These are phyloP conservation scores for Alloplasta piceator DNA, from an alignment of 2,888 invertebrate genomes.

Conservation along the genomic window DNA sequence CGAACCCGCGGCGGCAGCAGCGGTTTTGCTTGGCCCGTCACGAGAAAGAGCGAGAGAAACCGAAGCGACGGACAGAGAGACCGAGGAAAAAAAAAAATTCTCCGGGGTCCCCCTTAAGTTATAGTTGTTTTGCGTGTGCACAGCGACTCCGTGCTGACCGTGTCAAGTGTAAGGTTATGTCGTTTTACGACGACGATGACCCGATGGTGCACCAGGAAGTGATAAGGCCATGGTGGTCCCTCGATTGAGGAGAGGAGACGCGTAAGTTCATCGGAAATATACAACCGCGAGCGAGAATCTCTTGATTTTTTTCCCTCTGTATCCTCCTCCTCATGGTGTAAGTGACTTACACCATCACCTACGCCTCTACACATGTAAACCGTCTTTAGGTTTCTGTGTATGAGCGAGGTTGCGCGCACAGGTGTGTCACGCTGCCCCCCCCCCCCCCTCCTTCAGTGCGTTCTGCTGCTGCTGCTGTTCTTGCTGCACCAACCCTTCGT, in stretches of 20 bases:
- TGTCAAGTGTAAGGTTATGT: constrained; percentile 71
- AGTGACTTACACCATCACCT: constrained; percentile 6
- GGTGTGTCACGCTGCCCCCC: constrained; percentile 64
- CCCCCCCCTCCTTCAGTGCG: constrained; percentile 48
- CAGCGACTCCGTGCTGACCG: constrained; percentile 58
- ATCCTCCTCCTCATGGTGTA: constrained; percentile 31
- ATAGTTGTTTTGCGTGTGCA: constrained; percentile 67
- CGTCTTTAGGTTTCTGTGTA: constrained; percentile 31
- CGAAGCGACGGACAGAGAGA: too few relatives aligned
- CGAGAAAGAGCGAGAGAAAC: constrained; percentile 4
- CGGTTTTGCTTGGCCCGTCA: constrained; percentile 54
- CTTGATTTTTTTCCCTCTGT: constrained; percentile 46
- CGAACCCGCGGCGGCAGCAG: constrained; percentile 55
- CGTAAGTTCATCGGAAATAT: constrained; percentile 56
- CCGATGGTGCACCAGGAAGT: constrained; percentile 59
- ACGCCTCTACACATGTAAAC: constrained; percentile 5
- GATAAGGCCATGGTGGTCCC: constrained; percentile 46
- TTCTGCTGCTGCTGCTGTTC: constrained; percentile 28
- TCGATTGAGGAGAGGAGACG: constrained; percentile 47
- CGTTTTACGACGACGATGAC: constrained; percentile 58
- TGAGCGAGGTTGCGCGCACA: constrained; percentile 61
- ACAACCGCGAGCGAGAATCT: constrained; percentile 44
- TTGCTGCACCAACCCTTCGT: constrained; percentile 45
- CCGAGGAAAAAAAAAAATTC: too few relatives aligned
- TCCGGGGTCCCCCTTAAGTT: too few relatives aligned